Evolutionary conservation across 2,113 vertebrate species (phyloP).

Genomic region (Ceratotherium simum): DNA sequence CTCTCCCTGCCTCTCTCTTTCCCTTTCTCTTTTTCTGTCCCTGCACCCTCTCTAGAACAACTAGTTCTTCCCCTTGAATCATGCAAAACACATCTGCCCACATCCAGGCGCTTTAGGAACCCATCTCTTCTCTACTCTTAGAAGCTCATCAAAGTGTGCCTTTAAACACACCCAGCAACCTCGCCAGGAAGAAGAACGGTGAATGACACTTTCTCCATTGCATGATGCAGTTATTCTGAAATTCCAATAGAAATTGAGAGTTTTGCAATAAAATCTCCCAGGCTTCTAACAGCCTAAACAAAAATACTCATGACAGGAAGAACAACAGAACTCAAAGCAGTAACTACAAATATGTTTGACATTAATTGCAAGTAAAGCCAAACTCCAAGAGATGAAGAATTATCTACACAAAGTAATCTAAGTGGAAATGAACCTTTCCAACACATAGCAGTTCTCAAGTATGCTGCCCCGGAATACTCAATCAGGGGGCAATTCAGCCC

Average conservation of each 20-base stretch:
- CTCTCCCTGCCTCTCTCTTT: not conserved
- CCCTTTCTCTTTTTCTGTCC: not conserved
- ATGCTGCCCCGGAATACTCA: not conserved
- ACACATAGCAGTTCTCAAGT: not conserved
- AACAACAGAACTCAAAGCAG: not conserved
- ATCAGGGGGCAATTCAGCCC: not conserved
- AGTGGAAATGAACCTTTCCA: slow-evolving; percentile 14
- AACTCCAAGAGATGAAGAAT: not conserved
- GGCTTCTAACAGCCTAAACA: not conserved
- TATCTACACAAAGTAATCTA: slow-evolving; percentile 20
- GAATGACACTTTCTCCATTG: not conserved
- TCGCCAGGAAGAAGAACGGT: not conserved
- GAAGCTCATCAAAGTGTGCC: not conserved
- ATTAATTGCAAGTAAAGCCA: slow-evolving; percentile 56
- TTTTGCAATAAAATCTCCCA: not conserved
- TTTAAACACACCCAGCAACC: not conserved
- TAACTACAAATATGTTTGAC: slow-evolving; percentile 11
- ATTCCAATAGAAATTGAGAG: not conserved
- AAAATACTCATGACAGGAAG: not conserved
- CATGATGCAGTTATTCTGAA: not conserved
- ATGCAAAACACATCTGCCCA: not conserved
- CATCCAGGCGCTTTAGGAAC: not conserved
- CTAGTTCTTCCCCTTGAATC: not conserved
- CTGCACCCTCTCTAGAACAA: not conserved
- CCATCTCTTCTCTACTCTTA: not conserved